Percentiles rank a stretch among this genome's conserved stretches.
Evolutionary conservation across 1,140 invertebrate species (phyloP).

Genomic region (Leptinotarsa defecta): DNA sequence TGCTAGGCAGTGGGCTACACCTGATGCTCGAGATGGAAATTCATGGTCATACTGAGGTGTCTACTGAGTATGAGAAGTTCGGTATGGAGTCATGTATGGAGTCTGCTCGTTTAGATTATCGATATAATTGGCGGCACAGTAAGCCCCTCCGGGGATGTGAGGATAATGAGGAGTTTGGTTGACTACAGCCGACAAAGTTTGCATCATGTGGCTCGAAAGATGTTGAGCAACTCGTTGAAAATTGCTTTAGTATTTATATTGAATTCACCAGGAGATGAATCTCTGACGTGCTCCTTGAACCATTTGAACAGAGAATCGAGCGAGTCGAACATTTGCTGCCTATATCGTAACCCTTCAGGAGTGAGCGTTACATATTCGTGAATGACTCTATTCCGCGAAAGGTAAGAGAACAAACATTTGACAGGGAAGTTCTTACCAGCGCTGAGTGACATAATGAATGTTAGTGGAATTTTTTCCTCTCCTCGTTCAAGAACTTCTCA

Average conservation of each 20-base stretch:
- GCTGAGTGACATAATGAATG: slow-evolving; percentile 90
- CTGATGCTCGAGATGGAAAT: slow-evolving; percentile 60
- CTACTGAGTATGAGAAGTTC: slow-evolving; percentile 68
- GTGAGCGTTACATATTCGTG: slow-evolving; percentile 93
- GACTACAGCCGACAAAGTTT: slow-evolving; percentile 70
- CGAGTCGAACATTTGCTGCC: slow-evolving; percentile 85
- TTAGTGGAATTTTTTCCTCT: slow-evolving; percentile 85
- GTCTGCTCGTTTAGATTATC: slow-evolving; percentile 85
- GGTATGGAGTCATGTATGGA: slow-evolving; percentile 88
- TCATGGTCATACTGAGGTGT: slow-evolving; percentile 68
- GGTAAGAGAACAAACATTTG: slow-evolving; percentile 92
- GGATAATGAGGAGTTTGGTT: slow-evolving; percentile 71
- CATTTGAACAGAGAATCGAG: slow-evolving; percentile 86
- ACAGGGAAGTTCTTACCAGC: slow-evolving; percentile 89
- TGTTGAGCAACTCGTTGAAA: slow-evolving; percentile 74
- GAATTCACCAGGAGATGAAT: slow-evolving; percentile 77
- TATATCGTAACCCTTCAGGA: slow-evolving; percentile 90
- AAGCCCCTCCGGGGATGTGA: slow-evolving; percentile 65
- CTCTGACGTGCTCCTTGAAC: slow-evolving; percentile 98
- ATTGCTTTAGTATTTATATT: slow-evolving; percentile 73
- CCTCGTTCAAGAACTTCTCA: slow-evolving; percentile 84
- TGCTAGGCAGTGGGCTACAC: slow-evolving; percentile 41
- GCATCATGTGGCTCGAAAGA: slow-evolving; percentile 74
- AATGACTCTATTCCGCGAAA: slow-evolving; percentile 79
- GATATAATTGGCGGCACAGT: slow-evolving; percentile 59